Evolutionary conservation across 2,888 invertebrate genomes (phyloP), one percentile per base, ranked within the genome.

Genomic region (Zaprionus bogoriensis): DNA sequence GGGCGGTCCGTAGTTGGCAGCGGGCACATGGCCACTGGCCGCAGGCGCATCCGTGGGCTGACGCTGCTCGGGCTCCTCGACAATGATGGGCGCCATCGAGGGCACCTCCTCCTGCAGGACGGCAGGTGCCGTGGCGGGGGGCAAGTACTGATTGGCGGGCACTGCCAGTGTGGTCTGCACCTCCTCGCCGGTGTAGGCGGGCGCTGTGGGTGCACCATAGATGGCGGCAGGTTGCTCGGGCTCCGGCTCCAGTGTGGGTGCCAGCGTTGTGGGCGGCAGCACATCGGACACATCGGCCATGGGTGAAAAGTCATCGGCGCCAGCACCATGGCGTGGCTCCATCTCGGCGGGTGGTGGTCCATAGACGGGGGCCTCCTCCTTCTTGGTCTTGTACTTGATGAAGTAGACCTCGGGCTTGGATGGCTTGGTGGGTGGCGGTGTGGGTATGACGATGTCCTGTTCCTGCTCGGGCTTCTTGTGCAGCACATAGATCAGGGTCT

Each of bases 401-500:
- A 96, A 96, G 93, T 96, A 96, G 58, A 96, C 96, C 92, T 96
- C 96, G 32, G 96, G 96, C 91, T 96, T 96, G 91, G 95, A 94
- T 62, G 96, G 96, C 88, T 95, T 95, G 27, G 96, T 96, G 32
- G 96, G 96, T 3, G 94, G 93, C 4, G 94, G 92, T 5, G 95
- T 93, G 36, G 96, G 96, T 77, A 96, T 94, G 75, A 93, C 91
- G 90, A 96, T 94, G 84, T 96, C 95, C 75, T 95, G 95, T 57
- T 94, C 94, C 59, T 95, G 95, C 84, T 96, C 96, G 81, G 96
- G 96, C 89, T 94, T 95, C 93, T 96, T 96, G 86, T 96, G 96
- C 91, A 96, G 91, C 39, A 96, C 96, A 92, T 96, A 96, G 87
- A 96, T 96, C 70, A 96, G 93, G 46, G 96, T 96, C 92, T 96